Conservation (phyloP, 2,888 invertebrate species). For the Parascotia fuliginaria region DNA sequence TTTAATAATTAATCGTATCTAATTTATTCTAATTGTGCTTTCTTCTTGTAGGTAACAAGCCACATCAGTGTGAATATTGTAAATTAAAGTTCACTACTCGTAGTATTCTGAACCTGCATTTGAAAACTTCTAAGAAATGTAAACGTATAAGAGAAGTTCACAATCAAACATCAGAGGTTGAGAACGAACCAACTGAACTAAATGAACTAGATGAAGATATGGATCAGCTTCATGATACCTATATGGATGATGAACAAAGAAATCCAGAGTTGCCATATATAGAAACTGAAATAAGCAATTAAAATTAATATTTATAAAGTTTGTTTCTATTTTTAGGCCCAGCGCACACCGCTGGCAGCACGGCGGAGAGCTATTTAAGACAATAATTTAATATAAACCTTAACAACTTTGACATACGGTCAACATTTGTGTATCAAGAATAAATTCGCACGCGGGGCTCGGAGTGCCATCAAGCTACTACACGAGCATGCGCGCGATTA, state of each 20-base stretch:
- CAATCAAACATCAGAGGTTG: neutral
- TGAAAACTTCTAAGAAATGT: constrained; percentile 37
- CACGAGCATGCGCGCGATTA: too few species aligned
- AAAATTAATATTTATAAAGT: neutral
- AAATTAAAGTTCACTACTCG: constrained; percentile 40
- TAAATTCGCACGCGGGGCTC: too few species aligned
- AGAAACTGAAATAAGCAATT: constrained; percentile 37
- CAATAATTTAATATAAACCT: too few species aligned
- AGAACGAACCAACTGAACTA: too few species aligned
- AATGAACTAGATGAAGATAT: neutral
- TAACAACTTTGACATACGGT: too few species aligned
- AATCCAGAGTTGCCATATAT: constrained; percentile 33
- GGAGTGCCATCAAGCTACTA: too few species aligned
- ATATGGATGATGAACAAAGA: neutral
- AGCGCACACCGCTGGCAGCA: too few species aligned
- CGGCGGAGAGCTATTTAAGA: too few species aligned
- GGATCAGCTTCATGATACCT: neutral
- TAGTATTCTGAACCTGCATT: constrained; percentile 46
- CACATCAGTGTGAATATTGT: constrained; percentile 57
- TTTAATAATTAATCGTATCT: too few species aligned
- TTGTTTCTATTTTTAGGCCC: too few species aligned
- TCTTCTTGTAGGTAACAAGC: constrained; percentile 48
- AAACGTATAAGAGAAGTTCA: neutral
- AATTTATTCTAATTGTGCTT: neutral
- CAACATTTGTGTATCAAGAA: too few species aligned